Percentiles rank a stretch among this genome's conserved stretches.
Evolutionary conservation across 2,113 vertebrate genomes (phyloP).

Genomic region (Melozone crissalis): DNA sequence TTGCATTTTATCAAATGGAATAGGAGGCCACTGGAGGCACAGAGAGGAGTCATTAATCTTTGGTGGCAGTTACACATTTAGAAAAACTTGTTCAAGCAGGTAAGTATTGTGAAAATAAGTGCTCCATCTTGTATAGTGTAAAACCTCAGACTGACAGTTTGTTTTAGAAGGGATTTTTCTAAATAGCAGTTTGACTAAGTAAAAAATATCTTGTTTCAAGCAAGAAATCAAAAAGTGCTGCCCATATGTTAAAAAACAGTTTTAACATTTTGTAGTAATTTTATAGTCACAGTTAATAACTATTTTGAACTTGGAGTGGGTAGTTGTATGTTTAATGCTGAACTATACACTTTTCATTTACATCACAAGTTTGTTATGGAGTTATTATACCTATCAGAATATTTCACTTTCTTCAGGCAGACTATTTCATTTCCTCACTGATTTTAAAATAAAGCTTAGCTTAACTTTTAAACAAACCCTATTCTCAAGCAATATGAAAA

Average conservation of each 20-base stretch:
- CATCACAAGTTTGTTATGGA: background rate
- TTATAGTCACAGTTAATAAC: slow-evolving; percentile 5
- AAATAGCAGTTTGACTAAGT: slow-evolving; percentile 44
- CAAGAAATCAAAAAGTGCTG: slow-evolving; percentile 53
- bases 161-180: slow-evolving; percentile 60
- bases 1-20: background rate
- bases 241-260: background rate
- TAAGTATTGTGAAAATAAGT: slow-evolving; percentile 5
- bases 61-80: background rate
- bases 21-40: background rate
- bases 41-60: background rate
- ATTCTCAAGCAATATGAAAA: background rate
- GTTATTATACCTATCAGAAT: background rate
- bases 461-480: background rate
- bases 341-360: background rate
- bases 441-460: background rate
- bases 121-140: slow-evolving; percentile 5
- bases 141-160: slow-evolving; percentile 48
- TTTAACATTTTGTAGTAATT: slow-evolving; percentile 20
- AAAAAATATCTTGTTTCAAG: slow-evolving; percentile 55
- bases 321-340: background rate
- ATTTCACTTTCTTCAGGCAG: background rate
- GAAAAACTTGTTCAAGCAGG: slow-evolving; percentile 40
- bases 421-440: background rate
- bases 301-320: background rate